Evolutionary conservation across 2,113 vertebrate genomes (phyloP), one percentile per base, ranked within the genome.

Genomic region (Daphoenositta chrysoptera): DNA sequence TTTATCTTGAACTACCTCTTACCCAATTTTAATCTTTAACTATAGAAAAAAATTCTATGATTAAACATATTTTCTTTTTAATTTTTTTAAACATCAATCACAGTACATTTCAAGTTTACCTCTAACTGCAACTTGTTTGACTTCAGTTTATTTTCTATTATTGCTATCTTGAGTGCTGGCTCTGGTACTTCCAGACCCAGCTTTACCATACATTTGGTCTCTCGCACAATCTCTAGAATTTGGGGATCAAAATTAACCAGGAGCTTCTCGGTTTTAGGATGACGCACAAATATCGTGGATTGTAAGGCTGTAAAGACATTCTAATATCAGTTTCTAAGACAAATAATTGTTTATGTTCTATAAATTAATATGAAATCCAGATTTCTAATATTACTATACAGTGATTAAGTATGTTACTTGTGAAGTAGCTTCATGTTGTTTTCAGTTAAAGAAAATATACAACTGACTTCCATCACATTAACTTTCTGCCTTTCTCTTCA

Each of bases 221-320:
- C 99, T 65, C 83, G 93, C 31, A 98, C 92, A 73, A 98, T 87
- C 91, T 98, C 98, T 72, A 87, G 88, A 88, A 99, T 97, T 50
- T 98, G 98, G 30, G 98, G 97, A 84, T 99, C 98, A 94, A 99
- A 98, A 97, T 99, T 99, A 83, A 98, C 97, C n/a, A 98, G 24
- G 13, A 98, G 72, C 93, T 98, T 98, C 64, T 97, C 97, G 16
- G 97, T 98, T 76, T 94, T 94, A 83, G 98, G 98, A 95, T 98
- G 98, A 54, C 96, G 96, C 44, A 97, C 97, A 91, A 99, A 92
- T 83, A 99, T 94, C 1, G 98, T 97, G 47, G 96, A 89, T 87
- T 99, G 98, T 81, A 99, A 97, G 75, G 97, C 99, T 99, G 96
- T 37, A 95, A 93, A 84, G 68, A 94, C 10, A 97, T 71, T 69